Evolutionary conservation across 2,113 vertebrate species (phyloP), one percentile per base, ranked within the genome.

Genomic region (Silurus meridionalis): DNA sequence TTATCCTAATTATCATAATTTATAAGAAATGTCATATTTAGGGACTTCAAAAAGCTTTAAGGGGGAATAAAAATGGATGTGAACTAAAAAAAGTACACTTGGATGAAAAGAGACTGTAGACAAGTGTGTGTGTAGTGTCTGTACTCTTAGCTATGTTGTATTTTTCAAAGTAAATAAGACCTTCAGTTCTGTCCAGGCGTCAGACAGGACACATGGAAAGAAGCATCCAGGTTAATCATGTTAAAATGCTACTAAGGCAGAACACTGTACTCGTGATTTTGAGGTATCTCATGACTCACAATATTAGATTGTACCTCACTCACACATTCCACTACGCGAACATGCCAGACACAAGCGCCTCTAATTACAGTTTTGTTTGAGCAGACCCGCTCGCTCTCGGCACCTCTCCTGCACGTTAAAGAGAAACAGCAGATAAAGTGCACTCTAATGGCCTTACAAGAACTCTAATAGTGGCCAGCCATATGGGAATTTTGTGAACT

Each of bases 381-480:
- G 17, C 19, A 48, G 13, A 37, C 57, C 46, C 75, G 5, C 48
- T 37, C 25, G 6, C 25, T 6, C 15, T 61, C 28, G 13, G 78
- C 28, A 46, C 57, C 57, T 46, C 60, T 61, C 28, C 78, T 80
- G 78, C 57, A 80, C 60, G 28, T 61, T 80, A 21, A 57, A 46
- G 57, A 48, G 57, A 61, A 80, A 61, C 78, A 6, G 17, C 17
- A 2, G 78, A 46, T 46, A 80, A 80, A 61, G 28, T 80, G 1
- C 78, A 37, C 77, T 61, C 23, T n/a, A 60, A 83, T 86, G 55
- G 66, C 23, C 37, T 82, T 72, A 60, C n/a, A n/a, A 72, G 77
- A 78, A 50, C 46, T 61, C 52, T 69, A 83, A 83, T 66, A 21
- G 64, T 55, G 9, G 63, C 21, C 37, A 28, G 81, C 50, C 81